Base-by-base conservation (phyloP, 2,888 invertebrate species). In the Cistogaster globosa region DNA sequence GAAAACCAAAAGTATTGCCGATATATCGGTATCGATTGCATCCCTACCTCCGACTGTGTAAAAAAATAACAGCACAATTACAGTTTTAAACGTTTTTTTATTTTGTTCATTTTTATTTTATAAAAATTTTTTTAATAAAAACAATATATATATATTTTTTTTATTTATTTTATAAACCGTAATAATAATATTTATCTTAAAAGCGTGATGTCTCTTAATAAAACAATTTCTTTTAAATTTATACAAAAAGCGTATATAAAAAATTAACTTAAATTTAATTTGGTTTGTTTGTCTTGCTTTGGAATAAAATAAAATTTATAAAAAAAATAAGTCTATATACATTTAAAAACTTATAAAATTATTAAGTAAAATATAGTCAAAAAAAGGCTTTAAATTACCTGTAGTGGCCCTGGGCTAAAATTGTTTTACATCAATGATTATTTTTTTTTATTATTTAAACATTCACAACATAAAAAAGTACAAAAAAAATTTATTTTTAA, bases 231-330 rank as follows among this genome's bases (percentile, higher is more conserved):
- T 67, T 57, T 16, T 20, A 65, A 14, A 26, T 75, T 63, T 53
- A n/a, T 16, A n/a, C n/a, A 48, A 48, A 48, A 48, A 48, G 6
- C 12, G n/a, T 3, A 14, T 48, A 8, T 42, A 26, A 69, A 26
- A 62, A 63, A 74, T 36, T 55, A 63, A 38, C 76, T 71, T 79
- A 69, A 58, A 53, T 62, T 62, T 22, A 72, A 65, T 83, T 81
- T 78, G 82, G 82, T 76, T 78, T 87, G 58, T 87, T 84, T 78
- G 78, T 83, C 75, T 74, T 78, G 74, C 69, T 84, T 82, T 84
- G 51, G 80, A 68, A 57, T 60, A 42, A 42, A 42, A 42, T 42
- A 42, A 42, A 42, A 42, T 22, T 77, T 45, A 72, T 58, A 18
- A 53, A 69, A 72, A 42, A 80, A 80, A 42, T 12, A 42, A 42